Base-by-base conservation (phyloP, 2,888 invertebrate genomes). In the Junonia oenone region DNA sequence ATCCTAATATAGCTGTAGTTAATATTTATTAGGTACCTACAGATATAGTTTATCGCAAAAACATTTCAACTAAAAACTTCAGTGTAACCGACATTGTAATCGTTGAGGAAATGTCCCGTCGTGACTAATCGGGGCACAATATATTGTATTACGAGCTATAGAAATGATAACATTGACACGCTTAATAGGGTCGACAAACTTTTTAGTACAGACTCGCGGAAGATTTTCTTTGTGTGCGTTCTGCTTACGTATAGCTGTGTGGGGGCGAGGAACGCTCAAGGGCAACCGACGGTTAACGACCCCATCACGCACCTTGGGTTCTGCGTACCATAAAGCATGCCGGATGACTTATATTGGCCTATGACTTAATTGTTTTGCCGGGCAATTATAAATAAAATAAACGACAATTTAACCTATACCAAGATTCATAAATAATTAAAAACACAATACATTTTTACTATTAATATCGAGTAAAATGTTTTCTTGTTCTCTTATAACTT, bases 231-330 rank as follows among this genome's bases (percentile, higher is more conserved):
- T 65, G 65, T 61, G 64, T 67, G 69, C 69, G 67, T 67, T 63
- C 64, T 58, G 61, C 38, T 40, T 35, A 40, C 65, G 65, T 55
- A 53, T 57, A 57, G 51, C 43, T 68, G 68, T 65, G 72, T 65
- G 76, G 72, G 83, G 79, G 82, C 83, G 82, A 81, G 78, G 82
- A 75, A 78, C 84, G 77, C 79, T 83, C 87, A 87, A 88, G 86
- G 87, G 81, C 85, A 84, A 68, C 66, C 73, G 68, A 61, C 75
- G 86, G 83, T 70, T 81, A 81, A 81, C 75, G 85, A 86, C 83
- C 86, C 78, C 75, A 71, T 71, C 65, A 67, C 69, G 68, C 55
- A 58, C 50, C 59, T 61, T 51, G 51, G 43, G 33, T 37, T 55
- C 43, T 51, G 40, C 37, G 53, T 35, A 53, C 51, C 51, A 45